Evolutionary conservation across 2,888 invertebrate genomes (phyloP), one percentile per base, ranked within the genome.

Genomic region (Leucophenga maculata): DNA sequence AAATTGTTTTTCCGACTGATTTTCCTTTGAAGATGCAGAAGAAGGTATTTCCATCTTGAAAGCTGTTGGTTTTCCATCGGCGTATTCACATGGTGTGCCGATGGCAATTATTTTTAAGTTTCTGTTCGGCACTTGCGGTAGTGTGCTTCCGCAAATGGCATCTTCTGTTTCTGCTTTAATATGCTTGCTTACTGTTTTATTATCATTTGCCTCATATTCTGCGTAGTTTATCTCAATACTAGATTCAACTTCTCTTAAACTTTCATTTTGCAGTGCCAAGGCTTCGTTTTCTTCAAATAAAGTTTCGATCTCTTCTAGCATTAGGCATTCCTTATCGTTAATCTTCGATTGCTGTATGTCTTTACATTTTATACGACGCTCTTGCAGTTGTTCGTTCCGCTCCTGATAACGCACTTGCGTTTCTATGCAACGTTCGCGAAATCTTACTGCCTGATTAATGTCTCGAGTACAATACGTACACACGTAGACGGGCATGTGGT

Each of bases 401-500:
- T 11, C 39, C 11, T 39, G 39, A 11, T 39, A 39, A 11, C 11
- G 8, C 11, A 20, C 9, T 22, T 62, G 62, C 8, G 13, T 14
- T 22, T 62, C 32, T 16, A 68, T 67, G 59, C 70, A 70, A n/a
- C 65, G 70, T 18, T 70, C 55, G 14, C 70, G 67, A 22, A 70
- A 70, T 16, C 20, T 14, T 46, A 46, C 14, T 1, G 70, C 68
- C 3, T 55, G 64, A n/a, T 68, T 26, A n/a, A 68, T 50, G 4
- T 70, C 68, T 14, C 22, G 14, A 1, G 31, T 50, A 32, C 67
- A 67, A 32, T 18, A 16, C 1, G 26, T 44, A 65, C 79, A 80
- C 32, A 80, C 74, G 31, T 67, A 46, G 16, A 73, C 72, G 1
- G 79, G 79, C 0, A 76, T 22, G n/a, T 22, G 20, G 6, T 62